Evolutionary conservation across 1,140 invertebrate species (phyloP).

Genomic region (Pogonomyrmex barbatus): DNA sequence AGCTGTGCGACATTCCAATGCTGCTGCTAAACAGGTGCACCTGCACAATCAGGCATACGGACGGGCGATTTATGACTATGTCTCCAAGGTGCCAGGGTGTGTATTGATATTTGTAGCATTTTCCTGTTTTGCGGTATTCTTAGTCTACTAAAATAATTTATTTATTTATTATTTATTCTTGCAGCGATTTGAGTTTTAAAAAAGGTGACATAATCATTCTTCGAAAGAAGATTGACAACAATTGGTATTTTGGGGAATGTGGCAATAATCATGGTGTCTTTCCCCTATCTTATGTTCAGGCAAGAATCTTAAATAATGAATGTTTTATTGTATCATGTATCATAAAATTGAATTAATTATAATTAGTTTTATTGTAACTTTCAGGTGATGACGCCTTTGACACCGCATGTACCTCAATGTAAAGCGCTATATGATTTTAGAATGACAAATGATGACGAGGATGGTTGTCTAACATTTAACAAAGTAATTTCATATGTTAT

Average conservation of each 20-base stretch:
- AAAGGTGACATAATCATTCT: conserved; percentile 95
- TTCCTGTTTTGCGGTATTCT: not conserved
- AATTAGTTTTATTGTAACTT: conserved; percentile 76
- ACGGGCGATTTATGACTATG: conserved; percentile 94
- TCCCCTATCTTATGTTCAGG: conserved; percentile 95
- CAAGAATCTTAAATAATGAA: not conserved
- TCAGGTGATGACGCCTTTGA: conserved; percentile 92
- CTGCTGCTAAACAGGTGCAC: conserved; percentile 82
- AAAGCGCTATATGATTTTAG: conserved; percentile 97
- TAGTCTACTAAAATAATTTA: not conserved
- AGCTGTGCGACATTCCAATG: conserved; percentile 78
- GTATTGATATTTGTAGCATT: not conserved
- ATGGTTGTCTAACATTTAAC: conserved; percentile 96
- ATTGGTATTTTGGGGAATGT: conserved; percentile 96
- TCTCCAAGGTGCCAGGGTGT: conserved; percentile 93
- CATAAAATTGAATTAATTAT: not conserved
- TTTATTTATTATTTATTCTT: conserved; percentile 73
- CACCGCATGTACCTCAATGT: conserved; percentile 93
- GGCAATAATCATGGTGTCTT: conserved; percentile 93
- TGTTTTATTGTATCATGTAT: not conserved
- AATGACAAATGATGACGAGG: conserved; percentile 95
- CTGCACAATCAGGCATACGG: conserved; percentile 90
- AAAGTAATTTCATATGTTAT: conserved; percentile 88
- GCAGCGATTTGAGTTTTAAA: conserved; percentile 95
- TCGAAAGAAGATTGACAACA: conserved; percentile 93